These are phyloP conservation scores for Phocoena phocoena DNA, from an alignment of 2,113 vertebrate genomes.

Conservation along the genomic window DNA sequence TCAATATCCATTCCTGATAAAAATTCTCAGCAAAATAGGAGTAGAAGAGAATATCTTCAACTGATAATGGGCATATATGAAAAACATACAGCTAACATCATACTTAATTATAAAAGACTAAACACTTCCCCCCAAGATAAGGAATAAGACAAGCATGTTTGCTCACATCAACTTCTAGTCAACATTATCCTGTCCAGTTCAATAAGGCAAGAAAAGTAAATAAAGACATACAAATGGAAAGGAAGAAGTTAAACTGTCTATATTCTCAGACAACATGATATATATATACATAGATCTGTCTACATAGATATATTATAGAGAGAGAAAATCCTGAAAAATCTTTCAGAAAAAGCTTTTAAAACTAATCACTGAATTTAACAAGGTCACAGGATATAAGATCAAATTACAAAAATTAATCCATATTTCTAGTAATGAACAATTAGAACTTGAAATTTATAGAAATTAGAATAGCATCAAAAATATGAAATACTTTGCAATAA, in stretches of 20 bases:
- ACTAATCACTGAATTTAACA: background rate
- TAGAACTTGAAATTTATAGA: background rate
- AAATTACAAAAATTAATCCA: background rate
- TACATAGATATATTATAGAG: background rate
- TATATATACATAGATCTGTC: background rate
- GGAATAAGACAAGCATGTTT: background rate
- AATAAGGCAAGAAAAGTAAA: slow-evolving; percentile 3
- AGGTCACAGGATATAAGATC: background rate
- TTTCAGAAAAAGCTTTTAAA: background rate
- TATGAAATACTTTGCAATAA: background rate
- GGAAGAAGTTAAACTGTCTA: background rate
- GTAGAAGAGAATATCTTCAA: background rate
- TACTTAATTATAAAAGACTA: background rate
- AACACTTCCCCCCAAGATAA: background rate
- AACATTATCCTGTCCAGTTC: background rate
- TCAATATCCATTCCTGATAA: background rate
- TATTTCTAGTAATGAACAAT: background rate
- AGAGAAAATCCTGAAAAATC: background rate
- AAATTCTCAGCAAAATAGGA: background rate
- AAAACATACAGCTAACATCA: background rate
- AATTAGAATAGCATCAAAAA: background rate
- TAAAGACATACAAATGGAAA: background rate
- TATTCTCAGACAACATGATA: background rate
- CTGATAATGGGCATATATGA: background rate
- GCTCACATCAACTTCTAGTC: background rate